A percentile compares a stretch with the other conserved stretches of the same genome.
Conservation (phyloP, 1,140 invertebrate species). For the Penaeus vannamei region DNA sequence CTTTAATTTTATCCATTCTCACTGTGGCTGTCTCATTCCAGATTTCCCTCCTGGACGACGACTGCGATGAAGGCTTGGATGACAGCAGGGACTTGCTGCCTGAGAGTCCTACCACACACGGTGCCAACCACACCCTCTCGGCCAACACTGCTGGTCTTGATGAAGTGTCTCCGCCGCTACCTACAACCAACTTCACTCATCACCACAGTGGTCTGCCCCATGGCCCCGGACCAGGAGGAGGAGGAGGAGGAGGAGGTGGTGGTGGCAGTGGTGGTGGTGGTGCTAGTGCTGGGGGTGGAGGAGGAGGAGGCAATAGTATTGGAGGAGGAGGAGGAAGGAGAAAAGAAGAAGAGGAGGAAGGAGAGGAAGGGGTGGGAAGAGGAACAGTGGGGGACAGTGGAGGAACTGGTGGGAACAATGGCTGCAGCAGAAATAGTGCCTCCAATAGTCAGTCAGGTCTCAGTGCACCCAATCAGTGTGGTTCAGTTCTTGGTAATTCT, state of each 20-base stretch:
- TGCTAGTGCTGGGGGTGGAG: not conserved
- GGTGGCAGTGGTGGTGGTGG: not conserved
- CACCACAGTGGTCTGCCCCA: slow-evolving; percentile 52
- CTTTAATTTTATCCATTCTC: not conserved
- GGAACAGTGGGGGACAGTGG: not conserved
- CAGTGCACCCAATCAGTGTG: slow-evolving; percentile 9
- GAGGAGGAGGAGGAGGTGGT: slow-evolving; percentile 36
- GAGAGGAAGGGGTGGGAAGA: not conserved
- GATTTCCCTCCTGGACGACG: slow-evolving; percentile 58
- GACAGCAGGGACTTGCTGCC: slow-evolving; percentile 57
- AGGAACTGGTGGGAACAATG: not conserved
- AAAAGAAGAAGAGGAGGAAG: not conserved
- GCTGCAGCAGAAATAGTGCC: not conserved
- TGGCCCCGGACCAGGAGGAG: slow-evolving; percentile 57
- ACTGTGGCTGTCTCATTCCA: not conserved
- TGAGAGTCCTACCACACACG: slow-evolving; percentile 49
- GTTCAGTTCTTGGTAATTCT: slow-evolving; percentile 10
- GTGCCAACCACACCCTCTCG: slow-evolving; percentile 48
- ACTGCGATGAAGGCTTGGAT: slow-evolving; percentile 59
- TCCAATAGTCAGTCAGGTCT: slow-evolving; percentile 32
- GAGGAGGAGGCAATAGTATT: not conserved
- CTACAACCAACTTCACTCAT: slow-evolving; percentile 42
- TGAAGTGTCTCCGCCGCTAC: slow-evolving; percentile 53
- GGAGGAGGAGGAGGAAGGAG: not conserved
- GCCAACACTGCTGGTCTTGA: slow-evolving; percentile 41